Conservation (phyloP, 2,113 vertebrate genomes). For the Prionailurus bengalensis region DNA sequence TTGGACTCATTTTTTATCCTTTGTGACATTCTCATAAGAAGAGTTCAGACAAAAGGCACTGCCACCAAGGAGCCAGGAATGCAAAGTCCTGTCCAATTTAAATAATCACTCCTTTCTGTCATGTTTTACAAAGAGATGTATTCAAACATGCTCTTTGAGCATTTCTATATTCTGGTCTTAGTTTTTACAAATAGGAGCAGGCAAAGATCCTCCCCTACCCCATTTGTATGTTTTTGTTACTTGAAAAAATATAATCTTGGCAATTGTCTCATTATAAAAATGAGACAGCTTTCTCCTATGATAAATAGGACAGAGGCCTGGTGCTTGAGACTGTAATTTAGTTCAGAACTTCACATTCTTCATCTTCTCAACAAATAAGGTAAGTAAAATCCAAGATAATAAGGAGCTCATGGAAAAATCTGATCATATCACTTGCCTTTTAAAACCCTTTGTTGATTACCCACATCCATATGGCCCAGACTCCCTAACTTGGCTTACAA, state of each 20-base stretch:
- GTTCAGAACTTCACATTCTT: slow-evolving; percentile 48
- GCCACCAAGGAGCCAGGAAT: slow-evolving; percentile 79
- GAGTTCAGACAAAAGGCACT: slow-evolving; percentile 83
- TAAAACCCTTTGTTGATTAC: neutral
- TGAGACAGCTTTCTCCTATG: slow-evolving; percentile 60
- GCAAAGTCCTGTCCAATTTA: slow-evolving; percentile 83
- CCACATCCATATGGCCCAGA: neutral
- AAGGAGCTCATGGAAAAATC: slow-evolving; percentile 32
- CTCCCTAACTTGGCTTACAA: neutral
- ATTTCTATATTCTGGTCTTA: slow-evolving; percentile 72
- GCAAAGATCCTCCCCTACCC: slow-evolving; percentile 49
- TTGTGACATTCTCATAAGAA: slow-evolving; percentile 79
- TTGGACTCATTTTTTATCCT: slow-evolving; percentile 83
- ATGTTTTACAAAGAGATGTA: slow-evolving; percentile 80
- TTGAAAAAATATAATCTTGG: slow-evolving; percentile 68
- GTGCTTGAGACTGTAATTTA: slow-evolving; percentile 15
- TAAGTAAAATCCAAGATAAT: slow-evolving; percentile 55
- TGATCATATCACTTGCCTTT: neutral
- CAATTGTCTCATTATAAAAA: slow-evolving; percentile 76
- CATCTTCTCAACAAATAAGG: slow-evolving; percentile 59
- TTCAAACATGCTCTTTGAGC: slow-evolving; percentile 81
- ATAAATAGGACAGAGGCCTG: slow-evolving; percentile 60
- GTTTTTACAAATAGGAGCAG: slow-evolving; percentile 77
- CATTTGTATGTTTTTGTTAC: slow-evolving; percentile 66
- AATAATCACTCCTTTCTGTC: slow-evolving; percentile 82